A percentile compares a stretch with the other conserved stretches of the same genome.
These are phyloP conservation scores for Copidosoma aretas DNA, from an alignment of 2,888 invertebrate genomes.

Conservation along the genomic window DNA sequence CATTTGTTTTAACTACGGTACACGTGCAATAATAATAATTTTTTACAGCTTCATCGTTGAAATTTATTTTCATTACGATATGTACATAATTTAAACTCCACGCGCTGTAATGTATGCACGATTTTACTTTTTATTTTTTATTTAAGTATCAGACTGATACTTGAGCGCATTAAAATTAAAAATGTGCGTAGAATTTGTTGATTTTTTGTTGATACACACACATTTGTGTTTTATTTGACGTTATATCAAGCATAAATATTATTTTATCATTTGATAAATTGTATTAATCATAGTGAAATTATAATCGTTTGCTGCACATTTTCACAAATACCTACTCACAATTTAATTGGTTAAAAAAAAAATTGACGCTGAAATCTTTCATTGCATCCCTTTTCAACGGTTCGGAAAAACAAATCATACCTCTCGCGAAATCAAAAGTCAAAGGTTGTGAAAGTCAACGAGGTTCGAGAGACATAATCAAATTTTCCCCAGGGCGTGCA, in stretches of 20 bases:
- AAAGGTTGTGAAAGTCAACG: conserved; percentile 18
- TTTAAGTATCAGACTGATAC: neutral
- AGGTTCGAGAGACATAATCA: conserved; percentile 20
- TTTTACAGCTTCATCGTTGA: neutral
- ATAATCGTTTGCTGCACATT: no score
- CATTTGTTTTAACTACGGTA: neutral
- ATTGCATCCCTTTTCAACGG: conserved; percentile 5
- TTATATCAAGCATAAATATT: no score
- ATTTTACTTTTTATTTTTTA: neutral
- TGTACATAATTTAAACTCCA: neutral
- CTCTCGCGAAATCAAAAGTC: conserved; percentile 23
- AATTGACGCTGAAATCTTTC: neutral
- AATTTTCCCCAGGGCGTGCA: conserved; percentile 15
- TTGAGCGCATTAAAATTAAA: neutral
- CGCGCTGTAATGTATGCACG: neutral
- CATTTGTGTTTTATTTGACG: no score
- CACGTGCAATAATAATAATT: neutral
- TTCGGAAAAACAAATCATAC: conserved; percentile 5
- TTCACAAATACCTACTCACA: neutral
- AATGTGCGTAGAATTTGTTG: neutral
- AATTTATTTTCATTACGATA: neutral
- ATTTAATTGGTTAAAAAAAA: neutral
- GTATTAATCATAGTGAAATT: no score
- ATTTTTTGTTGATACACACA: no score
- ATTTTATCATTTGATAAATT: no score